Conservation (phyloP, 2,797 vertebrate species). For the Gorsachius magnificus region DNA sequence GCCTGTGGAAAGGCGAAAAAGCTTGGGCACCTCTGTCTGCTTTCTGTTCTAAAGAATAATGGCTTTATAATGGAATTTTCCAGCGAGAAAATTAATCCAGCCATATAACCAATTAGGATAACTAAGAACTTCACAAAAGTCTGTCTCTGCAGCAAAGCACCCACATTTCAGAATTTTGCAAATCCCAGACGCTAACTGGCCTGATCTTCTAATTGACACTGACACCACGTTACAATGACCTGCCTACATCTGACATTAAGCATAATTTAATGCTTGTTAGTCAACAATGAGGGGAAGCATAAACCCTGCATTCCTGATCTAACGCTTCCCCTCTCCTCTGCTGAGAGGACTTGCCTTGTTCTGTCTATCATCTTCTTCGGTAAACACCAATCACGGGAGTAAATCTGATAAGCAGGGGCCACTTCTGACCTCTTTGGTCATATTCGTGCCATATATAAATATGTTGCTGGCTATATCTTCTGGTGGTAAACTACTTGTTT, state of each 20-base stretch:
- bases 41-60: not conserved
- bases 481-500: constrained; percentile 41
- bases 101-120: not conserved
- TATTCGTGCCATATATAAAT: constrained; percentile 61
- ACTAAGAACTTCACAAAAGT: not conserved
- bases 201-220: not conserved
- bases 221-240: not conserved
- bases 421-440: constrained; percentile 55
- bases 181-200: not conserved
- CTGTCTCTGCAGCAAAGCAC: not conserved
- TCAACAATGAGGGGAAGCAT: constrained; percentile 25
- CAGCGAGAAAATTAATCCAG: not conserved
- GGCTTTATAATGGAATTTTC: not conserved
- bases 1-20: not conserved
- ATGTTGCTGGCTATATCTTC: constrained; percentile 60
- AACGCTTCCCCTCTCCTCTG: constrained; percentile 20
- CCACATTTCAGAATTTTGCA: not conserved
- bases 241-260: constrained; percentile 3
- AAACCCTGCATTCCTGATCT: not conserved
- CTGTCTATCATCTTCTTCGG: constrained; percentile 29
- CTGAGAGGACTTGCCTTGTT: constrained; percentile 33
- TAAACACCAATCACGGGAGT: constrained; percentile 59
- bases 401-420: constrained; percentile 64
- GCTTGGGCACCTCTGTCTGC: not conserved
- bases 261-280: constrained; percentile 44